These are phyloP conservation scores for Diachasma alloeum DNA, from an alignment of 1,140 invertebrate genomes.

Conservation along the genomic window DNA sequence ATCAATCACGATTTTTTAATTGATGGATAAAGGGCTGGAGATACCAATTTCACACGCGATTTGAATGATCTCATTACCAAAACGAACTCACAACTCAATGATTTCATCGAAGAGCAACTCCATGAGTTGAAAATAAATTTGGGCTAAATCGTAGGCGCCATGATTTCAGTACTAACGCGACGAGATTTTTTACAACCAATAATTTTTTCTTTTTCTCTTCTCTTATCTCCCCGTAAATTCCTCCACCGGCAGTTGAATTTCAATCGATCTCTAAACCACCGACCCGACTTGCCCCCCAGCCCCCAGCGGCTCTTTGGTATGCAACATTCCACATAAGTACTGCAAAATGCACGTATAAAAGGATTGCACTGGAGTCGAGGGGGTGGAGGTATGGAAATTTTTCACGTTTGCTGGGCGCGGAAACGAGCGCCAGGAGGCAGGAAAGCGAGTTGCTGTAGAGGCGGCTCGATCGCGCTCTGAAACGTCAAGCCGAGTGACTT, in stretches of 20 bases:
- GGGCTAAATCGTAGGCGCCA: background rate
- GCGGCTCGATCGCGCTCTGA: background rate
- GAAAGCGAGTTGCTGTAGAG: background rate
- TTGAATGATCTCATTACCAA: no score
- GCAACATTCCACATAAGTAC: background rate
- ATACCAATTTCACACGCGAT: no score
- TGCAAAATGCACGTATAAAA: background rate
- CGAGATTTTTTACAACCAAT: background rate
- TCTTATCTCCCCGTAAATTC: background rate
- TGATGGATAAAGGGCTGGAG: no score
- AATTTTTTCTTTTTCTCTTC: background rate
- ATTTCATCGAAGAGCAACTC: no score
- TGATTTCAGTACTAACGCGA: background rate
- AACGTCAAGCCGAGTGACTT: slow-evolving; percentile 19
- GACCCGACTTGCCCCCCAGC: background rate
- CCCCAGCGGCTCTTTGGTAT: background rate
- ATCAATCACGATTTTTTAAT: no score
- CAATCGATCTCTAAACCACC: background rate
- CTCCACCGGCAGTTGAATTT: background rate
- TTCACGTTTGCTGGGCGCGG: background rate
- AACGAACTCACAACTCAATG: no score
- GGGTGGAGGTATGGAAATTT: slow-evolving; percentile 1
- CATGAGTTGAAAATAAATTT: no score
- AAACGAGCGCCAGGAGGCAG: slow-evolving; percentile 1
- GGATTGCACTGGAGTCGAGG: background rate